These are phyloP conservation scores for Dusona sp. DNA, from an alignment of 2,888 invertebrate species.

Conservation along the genomic window DNA sequence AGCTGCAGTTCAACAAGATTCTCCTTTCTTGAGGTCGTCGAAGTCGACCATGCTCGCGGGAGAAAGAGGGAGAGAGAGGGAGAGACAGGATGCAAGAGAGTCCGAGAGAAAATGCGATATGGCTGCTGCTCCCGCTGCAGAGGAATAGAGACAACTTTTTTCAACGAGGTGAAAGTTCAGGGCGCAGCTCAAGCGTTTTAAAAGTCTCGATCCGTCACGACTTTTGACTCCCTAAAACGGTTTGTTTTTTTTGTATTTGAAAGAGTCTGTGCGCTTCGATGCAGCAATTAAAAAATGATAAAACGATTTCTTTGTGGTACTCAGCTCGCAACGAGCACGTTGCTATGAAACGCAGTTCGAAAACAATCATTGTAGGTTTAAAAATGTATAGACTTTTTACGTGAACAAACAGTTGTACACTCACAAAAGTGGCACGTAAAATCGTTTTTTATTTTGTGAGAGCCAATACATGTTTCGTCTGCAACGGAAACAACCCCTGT, in stretches of 20 bases:
- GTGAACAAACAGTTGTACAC: not conserved
- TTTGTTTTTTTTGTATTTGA: conserved; percentile 11
- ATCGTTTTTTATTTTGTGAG: not conserved
- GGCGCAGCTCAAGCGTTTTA: conserved; percentile 66
- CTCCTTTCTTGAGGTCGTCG: conserved; percentile 8
- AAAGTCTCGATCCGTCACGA: conserved; percentile 51
- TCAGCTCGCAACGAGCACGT: not conserved
- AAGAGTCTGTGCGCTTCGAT: conserved; percentile 28
- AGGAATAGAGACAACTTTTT: not conserved
- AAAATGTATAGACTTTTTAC: not conserved
- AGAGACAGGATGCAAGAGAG: not conserved
- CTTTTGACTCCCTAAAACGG: conserved; percentile 42
- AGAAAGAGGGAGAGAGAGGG: conserved; percentile 5
- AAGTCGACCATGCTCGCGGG: conserved; percentile 24
- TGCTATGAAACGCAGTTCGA: not conserved
- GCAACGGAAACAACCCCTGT: not conserved
- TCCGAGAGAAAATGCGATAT: conserved; percentile 30
- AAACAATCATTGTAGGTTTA: not conserved
- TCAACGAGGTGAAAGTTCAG: conserved; percentile 80
- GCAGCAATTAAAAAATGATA: conserved; percentile 47
- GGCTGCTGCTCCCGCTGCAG: not conserved
- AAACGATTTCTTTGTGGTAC: conserved; percentile 33
- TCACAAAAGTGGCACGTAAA: not conserved
- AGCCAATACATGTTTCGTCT: not conserved
- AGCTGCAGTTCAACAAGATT: conserved; percentile 68